phyloP scores from a whole-genome alignment of 1,140 invertebrate species.

The Halyomorpha halys region DNA sequence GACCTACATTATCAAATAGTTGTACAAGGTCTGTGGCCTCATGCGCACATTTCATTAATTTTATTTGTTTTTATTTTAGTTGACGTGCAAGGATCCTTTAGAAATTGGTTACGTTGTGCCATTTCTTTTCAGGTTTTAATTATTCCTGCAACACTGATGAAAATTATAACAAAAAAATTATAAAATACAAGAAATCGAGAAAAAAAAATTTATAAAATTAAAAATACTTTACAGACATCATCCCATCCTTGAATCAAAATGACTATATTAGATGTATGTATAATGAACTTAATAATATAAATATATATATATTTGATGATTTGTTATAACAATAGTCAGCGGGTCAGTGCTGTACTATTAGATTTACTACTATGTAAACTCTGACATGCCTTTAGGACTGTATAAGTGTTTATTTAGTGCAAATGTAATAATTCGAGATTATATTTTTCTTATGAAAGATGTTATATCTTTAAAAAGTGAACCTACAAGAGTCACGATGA shows the following conservation, averaged over 20 bases:
- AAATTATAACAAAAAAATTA: neutral
- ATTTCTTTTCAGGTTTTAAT: neutral
- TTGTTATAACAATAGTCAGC: constrained; percentile 4
- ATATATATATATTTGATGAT: constrained; percentile 15
- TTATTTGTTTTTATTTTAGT: neutral
- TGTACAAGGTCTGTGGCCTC: neutral
- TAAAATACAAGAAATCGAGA: neutral
- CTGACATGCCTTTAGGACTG: constrained; percentile 9
- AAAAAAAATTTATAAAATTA: neutral
- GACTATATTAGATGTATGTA: constrained; percentile 15
- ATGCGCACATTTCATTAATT: neutral
- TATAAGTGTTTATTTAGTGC: constrained; percentile 11
- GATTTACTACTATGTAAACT: constrained; percentile 1
- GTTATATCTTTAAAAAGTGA: constrained; percentile 9
- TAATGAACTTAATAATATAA: neutral
- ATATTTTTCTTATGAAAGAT: constrained; percentile 14
- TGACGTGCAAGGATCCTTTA: neutral
- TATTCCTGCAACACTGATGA: neutral
- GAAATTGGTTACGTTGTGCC: neutral
- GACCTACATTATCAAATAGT: constrained; percentile 12
- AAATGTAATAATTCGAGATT: constrained; percentile 8
- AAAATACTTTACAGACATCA: neutral
- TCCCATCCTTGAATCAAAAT: constrained; percentile 13
- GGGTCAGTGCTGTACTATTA: constrained; percentile 9
- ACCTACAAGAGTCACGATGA: neutral